Evolutionary conservation across 2,888 invertebrate genomes (phyloP).

Genomic region (Drosophila paramelanica): DNA sequence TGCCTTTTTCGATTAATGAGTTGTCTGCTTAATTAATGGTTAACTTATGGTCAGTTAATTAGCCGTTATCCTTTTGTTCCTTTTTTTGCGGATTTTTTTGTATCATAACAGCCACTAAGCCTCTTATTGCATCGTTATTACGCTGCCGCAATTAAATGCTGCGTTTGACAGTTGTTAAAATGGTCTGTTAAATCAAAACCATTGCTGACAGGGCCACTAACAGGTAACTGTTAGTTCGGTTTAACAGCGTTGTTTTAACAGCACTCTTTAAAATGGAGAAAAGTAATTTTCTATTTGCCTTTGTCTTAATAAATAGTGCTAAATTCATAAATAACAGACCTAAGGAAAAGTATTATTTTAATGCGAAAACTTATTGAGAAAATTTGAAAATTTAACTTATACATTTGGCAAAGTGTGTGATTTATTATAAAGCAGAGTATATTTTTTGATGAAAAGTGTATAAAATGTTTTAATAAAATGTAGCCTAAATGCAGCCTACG

Average conservation of each 20-base stretch:
- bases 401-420: too few relatives aligned
- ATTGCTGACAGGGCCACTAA: not conserved
- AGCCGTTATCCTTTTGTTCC: constrained; percentile 47
- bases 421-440: too few relatives aligned
- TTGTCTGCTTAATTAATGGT: constrained; percentile 73
- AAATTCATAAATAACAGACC: too few relatives aligned
- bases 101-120: constrained; percentile 26
- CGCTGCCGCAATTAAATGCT: constrained; percentile 5
- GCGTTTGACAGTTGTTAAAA: constrained; percentile 32
- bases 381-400: too few relatives aligned
- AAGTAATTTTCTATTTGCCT: too few relatives aligned
- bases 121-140: constrained; percentile 23
- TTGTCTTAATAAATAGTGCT: too few relatives aligned
- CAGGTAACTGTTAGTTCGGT: not conserved
- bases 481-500: too few relatives aligned
- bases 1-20: constrained; percentile 36
- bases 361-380: too few relatives aligned
- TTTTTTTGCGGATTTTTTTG: not conserved
- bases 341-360: too few relatives aligned
- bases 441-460: too few relatives aligned
- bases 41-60: constrained; percentile 75
- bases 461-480: too few relatives aligned
- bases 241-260: not conserved
- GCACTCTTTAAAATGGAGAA: not conserved
- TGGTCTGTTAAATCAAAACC: not conserved